Base-by-base conservation (phyloP, 2,888 invertebrate species). In the Drosophila ezoana region DNA sequence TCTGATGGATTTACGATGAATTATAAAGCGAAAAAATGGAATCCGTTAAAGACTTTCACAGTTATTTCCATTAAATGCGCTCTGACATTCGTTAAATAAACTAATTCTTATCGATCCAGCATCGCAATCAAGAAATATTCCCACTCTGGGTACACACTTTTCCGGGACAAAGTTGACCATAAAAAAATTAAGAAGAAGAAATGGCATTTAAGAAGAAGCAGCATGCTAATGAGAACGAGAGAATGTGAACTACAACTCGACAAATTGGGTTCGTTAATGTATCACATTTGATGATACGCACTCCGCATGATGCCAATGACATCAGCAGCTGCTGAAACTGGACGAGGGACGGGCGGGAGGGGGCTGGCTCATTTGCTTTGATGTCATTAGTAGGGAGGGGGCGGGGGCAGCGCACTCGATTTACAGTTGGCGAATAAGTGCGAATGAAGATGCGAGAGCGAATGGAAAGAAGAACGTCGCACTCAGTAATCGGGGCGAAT, bases 291-390 rank as follows among this genome's bases (percentile, higher is more conserved):
- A 67, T 62, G 58, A 66, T 62, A 66, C 71, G 66, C 70, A 70
- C 70, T 74, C 45, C 54, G 28, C 28, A 47, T 61, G 76, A 67
- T 76, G 74, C 59, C 72, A 71, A 76, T 75, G 74, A 75, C 76
- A 75, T 75, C 74, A 75, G 62, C 76, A 44, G 61, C 59, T 37
- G 28, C 41, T 35, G 54, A 23, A 33, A 20, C 37, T 14, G 38
- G 11, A 20, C 9, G 5, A 4, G 6, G 38, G 37, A 8, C 9
- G 10, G n/a, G 32, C 2, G 35, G 16, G 8, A 1, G 4, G 32
- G 18, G 9, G 13, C 14, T 28, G 35, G 47, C n/a, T 11, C 13
- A 67, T 59, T 66, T 37, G 71, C 75, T 69, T 76, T 76, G 77
- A 72, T 76, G 76, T 76, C 72, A 72, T 76, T 76, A 72, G 61